Percentiles rank a stretch among this genome's conserved stretches.
Evolutionary conservation across 2,797 vertebrate genomes (phyloP).

Genomic region (Tadarida brasiliensis): DNA sequence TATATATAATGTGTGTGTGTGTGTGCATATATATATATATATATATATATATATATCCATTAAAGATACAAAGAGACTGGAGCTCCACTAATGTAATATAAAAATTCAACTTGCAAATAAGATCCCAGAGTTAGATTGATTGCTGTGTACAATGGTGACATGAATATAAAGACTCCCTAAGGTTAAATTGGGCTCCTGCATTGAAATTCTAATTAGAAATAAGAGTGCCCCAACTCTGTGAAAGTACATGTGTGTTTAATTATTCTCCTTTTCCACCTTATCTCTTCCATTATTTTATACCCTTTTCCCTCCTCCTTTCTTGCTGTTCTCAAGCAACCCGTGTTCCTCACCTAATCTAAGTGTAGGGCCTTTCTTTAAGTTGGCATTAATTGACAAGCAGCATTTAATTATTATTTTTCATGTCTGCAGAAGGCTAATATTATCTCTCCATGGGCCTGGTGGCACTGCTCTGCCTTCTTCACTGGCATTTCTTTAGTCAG

Average conservation of each 20-base stretch:
- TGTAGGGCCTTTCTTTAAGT: slow-evolving; percentile 88
- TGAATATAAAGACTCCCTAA: slow-evolving; percentile 89
- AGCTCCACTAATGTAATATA: slow-evolving; percentile 79
- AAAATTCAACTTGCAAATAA: slow-evolving; percentile 85
- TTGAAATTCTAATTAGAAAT: slow-evolving; percentile 91
- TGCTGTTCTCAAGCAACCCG: slow-evolving; percentile 88
- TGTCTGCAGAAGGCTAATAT: slow-evolving; percentile 87
- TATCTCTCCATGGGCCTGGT: slow-evolving; percentile 86
- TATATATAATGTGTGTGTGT: not conserved
- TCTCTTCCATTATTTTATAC: slow-evolving; percentile 86
- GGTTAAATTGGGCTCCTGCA: slow-evolving; percentile 89
- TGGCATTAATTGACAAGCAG: slow-evolving; percentile 90
- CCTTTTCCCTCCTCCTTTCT: slow-evolving; percentile 87
- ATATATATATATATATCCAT: slow-evolving; percentile 69
- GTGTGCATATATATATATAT: slow-evolving; percentile 33
- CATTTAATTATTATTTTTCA: slow-evolving; percentile 91
- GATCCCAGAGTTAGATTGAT: slow-evolving; percentile 85
- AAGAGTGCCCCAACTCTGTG: slow-evolving; percentile 87
- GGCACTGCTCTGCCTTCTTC: slow-evolving; percentile 84
- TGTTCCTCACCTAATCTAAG: slow-evolving; percentile 87
- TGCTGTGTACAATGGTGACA: slow-evolving; percentile 86
- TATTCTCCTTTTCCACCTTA: slow-evolving; percentile 87
- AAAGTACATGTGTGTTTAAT: slow-evolving; percentile 89
- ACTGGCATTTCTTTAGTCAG: slow-evolving; percentile 77
- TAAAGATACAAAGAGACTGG: slow-evolving; percentile 76